Percentiles rank a stretch among this genome's conserved stretches.
These are phyloP conservation scores for Sturnus vulgaris DNA, from an alignment of 2,113 vertebrate species.

Conservation along the genomic window DNA sequence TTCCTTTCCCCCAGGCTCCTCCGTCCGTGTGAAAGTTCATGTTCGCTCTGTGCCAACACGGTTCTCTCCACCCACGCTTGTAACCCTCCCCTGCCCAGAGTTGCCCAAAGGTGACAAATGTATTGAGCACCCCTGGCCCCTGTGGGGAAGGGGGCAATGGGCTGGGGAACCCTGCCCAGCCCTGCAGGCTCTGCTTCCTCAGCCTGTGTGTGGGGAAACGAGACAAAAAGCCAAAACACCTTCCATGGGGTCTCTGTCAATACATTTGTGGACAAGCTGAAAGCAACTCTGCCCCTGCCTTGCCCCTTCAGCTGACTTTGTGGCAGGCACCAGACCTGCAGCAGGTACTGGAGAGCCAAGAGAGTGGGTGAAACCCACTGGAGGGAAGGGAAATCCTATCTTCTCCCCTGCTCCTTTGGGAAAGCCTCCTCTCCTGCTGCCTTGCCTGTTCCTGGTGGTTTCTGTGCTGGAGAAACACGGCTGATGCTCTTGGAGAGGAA, in stretches of 20 bases:
- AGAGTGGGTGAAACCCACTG: background rate
- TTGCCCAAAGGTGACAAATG: slow-evolving; percentile 36
- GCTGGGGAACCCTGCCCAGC: background rate
- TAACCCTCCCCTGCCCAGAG: slow-evolving; percentile 19
- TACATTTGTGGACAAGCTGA: slow-evolving; percentile 22
- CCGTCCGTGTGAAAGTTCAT: slow-evolving; percentile 76
- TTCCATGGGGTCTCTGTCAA: background rate
- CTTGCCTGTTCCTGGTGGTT: background rate
- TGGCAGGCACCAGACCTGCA: background rate
- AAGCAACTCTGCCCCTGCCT: slow-evolving; percentile 35
- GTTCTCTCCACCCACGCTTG: slow-evolving; percentile 63
- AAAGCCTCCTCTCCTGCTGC: background rate
- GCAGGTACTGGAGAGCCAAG: background rate
- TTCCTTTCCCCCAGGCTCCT: slow-evolving; percentile 23
- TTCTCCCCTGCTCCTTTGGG: background rate
- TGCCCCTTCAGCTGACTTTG: background rate
- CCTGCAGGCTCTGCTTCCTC: background rate
- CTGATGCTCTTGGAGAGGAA: background rate
- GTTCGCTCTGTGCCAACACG: slow-evolving; percentile 84
- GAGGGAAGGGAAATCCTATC: background rate
- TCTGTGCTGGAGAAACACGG: background rate
- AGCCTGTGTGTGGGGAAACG: rapidly evolving
- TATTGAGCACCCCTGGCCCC: background rate
- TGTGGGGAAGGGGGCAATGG: background rate
- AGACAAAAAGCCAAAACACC: background rate